Conservation (phyloP, 2,797 vertebrate species). For the Paguma larvata region DNA sequence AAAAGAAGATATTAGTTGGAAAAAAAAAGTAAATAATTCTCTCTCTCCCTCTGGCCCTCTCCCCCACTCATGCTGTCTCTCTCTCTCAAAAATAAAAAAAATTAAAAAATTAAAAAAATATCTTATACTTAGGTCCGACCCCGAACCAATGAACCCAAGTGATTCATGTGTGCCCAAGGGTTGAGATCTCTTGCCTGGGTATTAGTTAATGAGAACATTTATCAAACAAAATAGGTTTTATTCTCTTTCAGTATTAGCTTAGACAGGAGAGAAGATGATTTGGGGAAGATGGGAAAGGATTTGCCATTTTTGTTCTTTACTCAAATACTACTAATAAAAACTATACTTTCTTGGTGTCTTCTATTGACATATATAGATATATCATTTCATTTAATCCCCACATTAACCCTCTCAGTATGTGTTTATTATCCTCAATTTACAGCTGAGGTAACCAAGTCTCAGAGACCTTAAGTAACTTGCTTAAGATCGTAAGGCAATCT, state of each 20-base stretch:
- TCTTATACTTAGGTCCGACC: not conserved
- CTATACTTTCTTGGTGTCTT: not conserved
- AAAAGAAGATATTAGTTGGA: no score
- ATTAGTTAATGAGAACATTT: not conserved
- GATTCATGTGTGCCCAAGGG: not conserved
- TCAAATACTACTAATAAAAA: no score
- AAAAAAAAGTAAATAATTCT: no score
- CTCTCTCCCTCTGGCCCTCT: no score
- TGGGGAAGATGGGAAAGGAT: not conserved
- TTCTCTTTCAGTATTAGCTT: not conserved
- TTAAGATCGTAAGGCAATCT: not conserved
- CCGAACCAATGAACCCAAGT: not conserved
- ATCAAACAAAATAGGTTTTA: not conserved
- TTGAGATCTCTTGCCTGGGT: not conserved
- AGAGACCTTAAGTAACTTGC: not conserved
- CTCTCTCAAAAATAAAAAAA: no score
- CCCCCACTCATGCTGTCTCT: no score
- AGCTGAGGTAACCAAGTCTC: not conserved
- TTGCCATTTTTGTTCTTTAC: not conserved
- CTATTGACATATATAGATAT: not conserved
- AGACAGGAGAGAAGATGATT: not conserved
- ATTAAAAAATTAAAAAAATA: not conserved
- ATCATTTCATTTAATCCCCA: not conserved
- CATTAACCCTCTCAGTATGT: not conserved
- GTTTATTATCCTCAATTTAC: not conserved